Evolutionary conservation across 2,888 invertebrate genomes (phyloP).

Genomic region (Incurvaria masculella): DNA sequence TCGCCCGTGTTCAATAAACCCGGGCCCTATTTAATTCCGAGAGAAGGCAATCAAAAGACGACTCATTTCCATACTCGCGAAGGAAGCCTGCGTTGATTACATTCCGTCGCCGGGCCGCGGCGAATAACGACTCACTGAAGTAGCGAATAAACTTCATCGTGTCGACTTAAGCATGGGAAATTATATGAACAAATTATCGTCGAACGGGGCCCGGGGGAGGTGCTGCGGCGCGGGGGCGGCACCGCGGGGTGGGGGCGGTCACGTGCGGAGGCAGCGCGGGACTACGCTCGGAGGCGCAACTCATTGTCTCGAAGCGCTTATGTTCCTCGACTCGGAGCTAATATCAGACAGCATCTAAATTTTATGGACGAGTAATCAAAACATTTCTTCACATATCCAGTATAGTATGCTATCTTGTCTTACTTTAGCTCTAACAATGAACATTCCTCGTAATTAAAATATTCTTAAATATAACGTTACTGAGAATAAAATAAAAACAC

Average conservation of each 20-base stretch:
- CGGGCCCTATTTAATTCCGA: conserved; percentile 43
- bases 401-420: too few species aligned
- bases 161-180: conserved; percentile 51
- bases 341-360: conserved; percentile 27
- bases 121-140: conserved; percentile 46
- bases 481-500: too few species aligned
- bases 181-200: conserved; percentile 54
- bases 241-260: neutral
- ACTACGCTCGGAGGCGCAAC: conserved; percentile 30
- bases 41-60: conserved; percentile 50
- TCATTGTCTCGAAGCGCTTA: conserved; percentile 26
- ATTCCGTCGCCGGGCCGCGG: conserved; percentile 39
- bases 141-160: conserved; percentile 56
- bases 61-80: conserved; percentile 53
- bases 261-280: conserved; percentile 11
- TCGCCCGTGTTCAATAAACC: neutral
- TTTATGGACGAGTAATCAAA: too few species aligned
- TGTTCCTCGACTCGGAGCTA: conserved; percentile 27
- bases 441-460: too few species aligned
- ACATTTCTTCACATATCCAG: too few species aligned
- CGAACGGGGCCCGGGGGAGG: conserved; percentile 26
- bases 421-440: too few species aligned
- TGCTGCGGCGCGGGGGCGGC: neutral
- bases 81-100: conserved; percentile 52
- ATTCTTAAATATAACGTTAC: too few species aligned